Percentiles rank a stretch among this genome's conserved stretches.
phyloP scores from a whole-genome alignment of 2,888 invertebrate genomes.

The Sarcophaga caerulescens region DNA sequence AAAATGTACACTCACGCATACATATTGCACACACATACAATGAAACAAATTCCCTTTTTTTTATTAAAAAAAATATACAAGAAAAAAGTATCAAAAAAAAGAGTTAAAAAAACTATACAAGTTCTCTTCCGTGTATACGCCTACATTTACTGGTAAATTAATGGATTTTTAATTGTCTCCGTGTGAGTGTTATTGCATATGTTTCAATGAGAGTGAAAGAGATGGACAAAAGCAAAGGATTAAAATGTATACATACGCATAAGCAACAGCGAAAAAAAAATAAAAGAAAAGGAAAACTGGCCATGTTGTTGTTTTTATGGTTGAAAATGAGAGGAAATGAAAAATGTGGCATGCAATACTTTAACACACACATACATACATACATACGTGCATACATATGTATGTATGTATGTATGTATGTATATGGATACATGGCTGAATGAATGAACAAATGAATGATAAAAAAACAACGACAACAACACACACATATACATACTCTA shows the following conservation, averaged over 20 bases:
- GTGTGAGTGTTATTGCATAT: constrained; percentile 27
- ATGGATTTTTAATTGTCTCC: constrained; percentile 79
- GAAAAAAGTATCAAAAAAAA: too few relatives aligned
- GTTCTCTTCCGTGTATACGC: constrained; percentile 7
- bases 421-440: constrained; percentile 24
- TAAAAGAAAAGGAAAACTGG: constrained; percentile 4
- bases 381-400: constrained; percentile 1
- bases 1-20: not conserved
- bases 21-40: not conserved
- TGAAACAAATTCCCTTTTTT: not conserved
- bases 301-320: constrained; percentile 27
- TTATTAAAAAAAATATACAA: not conserved
- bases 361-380: not conserved
- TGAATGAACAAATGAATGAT: constrained; percentile 29
- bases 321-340: constrained; percentile 55
- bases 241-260: constrained; percentile 35
- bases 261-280: not conserved
- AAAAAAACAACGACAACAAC: not conserved
- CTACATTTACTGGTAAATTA: constrained; percentile 72
- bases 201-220: constrained; percentile 1
- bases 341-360: constrained; percentile 50
- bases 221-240: constrained; percentile 43
- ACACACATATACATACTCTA: not conserved
- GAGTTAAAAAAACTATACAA: constrained; percentile 30
- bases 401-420: not conserved